Percentiles rank a stretch among this genome's conserved stretches.
phyloP scores from a whole-genome alignment of 1,140 invertebrate genomes.

The Harpegnathos saltator region DNA sequence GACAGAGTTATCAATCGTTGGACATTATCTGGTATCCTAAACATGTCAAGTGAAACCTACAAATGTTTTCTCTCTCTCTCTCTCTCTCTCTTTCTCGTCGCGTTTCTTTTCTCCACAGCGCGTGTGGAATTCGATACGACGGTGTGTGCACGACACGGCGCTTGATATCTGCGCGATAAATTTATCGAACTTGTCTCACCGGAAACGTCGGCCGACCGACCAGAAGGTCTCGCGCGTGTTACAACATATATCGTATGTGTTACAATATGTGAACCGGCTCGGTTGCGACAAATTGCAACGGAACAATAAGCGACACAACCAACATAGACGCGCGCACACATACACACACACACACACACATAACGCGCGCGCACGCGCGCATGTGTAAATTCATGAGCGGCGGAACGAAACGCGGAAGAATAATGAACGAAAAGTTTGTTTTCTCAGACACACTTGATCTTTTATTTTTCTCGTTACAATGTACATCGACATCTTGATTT shows the following conservation, averaged over 20 bases:
- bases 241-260: not conserved
- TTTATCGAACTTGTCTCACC: not conserved
- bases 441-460: slow-evolving; percentile 60
- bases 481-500: slow-evolving; percentile 67
- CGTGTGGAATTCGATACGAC: not conserved
- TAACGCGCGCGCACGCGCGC: not conserved
- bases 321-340: not conserved
- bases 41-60: slow-evolving; percentile 24
- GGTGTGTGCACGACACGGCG: not conserved
- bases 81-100: too few species aligned
- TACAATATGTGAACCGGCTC: not conserved
- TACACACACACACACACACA: not conserved
- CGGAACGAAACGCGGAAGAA: slow-evolving; percentile 34
- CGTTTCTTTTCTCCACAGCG: not conserved
- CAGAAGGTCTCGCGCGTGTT: not conserved
- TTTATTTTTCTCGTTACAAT: slow-evolving; percentile 71
- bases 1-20: slow-evolving; percentile 11
- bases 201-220: not conserved
- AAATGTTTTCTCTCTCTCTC: slow-evolving; percentile 4
- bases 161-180: not conserved
- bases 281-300: not conserved
- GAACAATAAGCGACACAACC: not conserved
- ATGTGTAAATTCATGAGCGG: not conserved
- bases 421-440: slow-evolving; percentile 56
- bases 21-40: slow-evolving; percentile 2